Percentiles rank a stretch among this genome's conserved stretches.
These are phyloP conservation scores for Ciona savignyi DNA, from an alignment of 23 tunicate genomes.

Conservation along the genomic window DNA sequence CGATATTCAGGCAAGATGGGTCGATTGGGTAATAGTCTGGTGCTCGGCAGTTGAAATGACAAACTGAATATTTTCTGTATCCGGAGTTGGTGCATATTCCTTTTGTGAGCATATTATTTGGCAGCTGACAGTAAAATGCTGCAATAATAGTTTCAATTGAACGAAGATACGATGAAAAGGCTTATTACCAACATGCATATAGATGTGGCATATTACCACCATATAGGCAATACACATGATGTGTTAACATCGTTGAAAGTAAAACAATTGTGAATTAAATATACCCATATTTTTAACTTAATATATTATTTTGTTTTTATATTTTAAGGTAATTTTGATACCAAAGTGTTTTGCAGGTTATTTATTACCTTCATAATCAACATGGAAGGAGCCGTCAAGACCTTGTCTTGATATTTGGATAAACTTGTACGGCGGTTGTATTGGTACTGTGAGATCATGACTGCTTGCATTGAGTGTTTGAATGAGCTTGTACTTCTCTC, in stretches of 20 bases:
- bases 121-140: slow-evolving; percentile 3
- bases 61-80: slow-evolving; percentile 3
- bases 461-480: slow-evolving; percentile 1
- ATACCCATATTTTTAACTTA: too few species aligned
- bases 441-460: background rate
- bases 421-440: slow-evolving; percentile 15
- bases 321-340: background rate
- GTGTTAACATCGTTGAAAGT: too few species aligned
- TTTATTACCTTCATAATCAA: slow-evolving; percentile 10
- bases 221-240: background rate
- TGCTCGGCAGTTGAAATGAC: slow-evolving; percentile 12
- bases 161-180: too few species aligned
- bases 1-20: background rate
- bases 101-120: background rate
- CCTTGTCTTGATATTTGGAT: background rate
- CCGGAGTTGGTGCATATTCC: slow-evolving; percentile 8
- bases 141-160: too few species aligned
- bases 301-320: too few species aligned
- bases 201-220: too few species aligned
- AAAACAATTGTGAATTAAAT: too few species aligned
- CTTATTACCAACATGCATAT: too few species aligned
- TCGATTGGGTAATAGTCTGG: slow-evolving; percentile 1
- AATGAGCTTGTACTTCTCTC: slow-evolving; percentile 1
- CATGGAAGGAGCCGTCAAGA: background rate
- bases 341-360: too few species aligned